Evolutionary conservation across 2,113 vertebrate genomes (phyloP), one percentile per base, ranked within the genome.

Genomic region (Stigmatopora nigra): DNA sequence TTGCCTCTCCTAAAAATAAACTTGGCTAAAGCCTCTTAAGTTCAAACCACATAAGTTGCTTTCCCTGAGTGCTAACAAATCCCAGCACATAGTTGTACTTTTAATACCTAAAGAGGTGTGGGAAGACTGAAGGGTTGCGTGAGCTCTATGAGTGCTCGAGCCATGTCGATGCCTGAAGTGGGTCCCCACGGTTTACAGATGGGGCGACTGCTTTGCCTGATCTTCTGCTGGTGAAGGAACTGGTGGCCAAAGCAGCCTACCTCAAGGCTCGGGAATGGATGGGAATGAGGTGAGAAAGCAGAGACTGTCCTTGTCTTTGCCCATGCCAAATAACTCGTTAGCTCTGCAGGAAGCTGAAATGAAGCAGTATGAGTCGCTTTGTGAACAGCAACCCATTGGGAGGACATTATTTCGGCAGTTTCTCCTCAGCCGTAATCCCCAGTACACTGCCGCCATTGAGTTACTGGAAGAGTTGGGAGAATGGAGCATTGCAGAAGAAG

Each of bases 201-300:
- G 22, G 38, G 10, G 61, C 64, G 58, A 31, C 63, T 75, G 82
- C 12, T 72, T 93, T 93, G 93, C 91, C 82, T 83, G 93, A 97
- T 79, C 88, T 93, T 41, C 38, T 41, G 91, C 88, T 89, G 72
- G 59, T 97, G 49, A 92, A 94, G 80, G 94, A 91, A 77, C 86
- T 96, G 79, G 94, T 96, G 75, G 92, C 92, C 84, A 96, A 96
- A 88, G 95, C 92, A 0, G 91, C 92, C 76, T 95, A 94, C 79
- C 89, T 97, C 59, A 91, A 90, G 75, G 95, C 92, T 68, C 91
- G 88, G 92, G 0, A 78, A 78, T 81, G 0, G 88, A 93, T 19
- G 60, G 66, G 63, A 90, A 74, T 16, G 90, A 93, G 77, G 84
- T 94, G 85, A 92, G 88, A 70, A 91, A 89, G 77, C 83, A 86